Conservation (phyloP, 2,888 invertebrate species). For the Limenitis camilla region DNA sequence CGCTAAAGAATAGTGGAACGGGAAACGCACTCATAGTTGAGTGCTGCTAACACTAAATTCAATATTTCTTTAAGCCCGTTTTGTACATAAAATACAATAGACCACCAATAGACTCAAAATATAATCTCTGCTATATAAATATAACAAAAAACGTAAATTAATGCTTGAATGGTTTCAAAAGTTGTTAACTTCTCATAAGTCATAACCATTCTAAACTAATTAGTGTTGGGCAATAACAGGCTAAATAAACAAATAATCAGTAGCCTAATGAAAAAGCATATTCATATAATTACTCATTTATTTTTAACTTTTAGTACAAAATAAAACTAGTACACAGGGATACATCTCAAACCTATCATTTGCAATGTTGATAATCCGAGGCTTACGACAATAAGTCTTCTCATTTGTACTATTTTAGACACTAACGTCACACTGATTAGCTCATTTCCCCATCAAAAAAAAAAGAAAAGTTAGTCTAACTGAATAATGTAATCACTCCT, state of each 20-base stretch:
- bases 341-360: slow-evolving; percentile 76
- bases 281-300: slow-evolving; percentile 66
- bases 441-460: slow-evolving; percentile 64
- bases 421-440: slow-evolving; percentile 72
- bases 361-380: slow-evolving; percentile 74
- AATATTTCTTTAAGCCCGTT: too few species aligned
- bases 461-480: slow-evolving; percentile 63
- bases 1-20: too few species aligned
- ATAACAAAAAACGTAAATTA: too few species aligned
- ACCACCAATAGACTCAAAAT: too few species aligned
- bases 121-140: too few species aligned
- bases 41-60: too few species aligned
- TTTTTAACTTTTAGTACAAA: slow-evolving; percentile 76
- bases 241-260: neutral
- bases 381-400: slow-evolving; percentile 76
- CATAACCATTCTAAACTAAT: too few species aligned
- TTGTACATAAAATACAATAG: too few species aligned
- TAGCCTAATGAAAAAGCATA: slow-evolving; percentile 21
- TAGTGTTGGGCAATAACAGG: too few species aligned
- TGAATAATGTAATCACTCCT: slow-evolving; percentile 74
- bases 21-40: too few species aligned
- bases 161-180: too few species aligned
- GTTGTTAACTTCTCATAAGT: too few species aligned
- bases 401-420: slow-evolving; percentile 77
- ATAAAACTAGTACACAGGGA: slow-evolving; percentile 77